Conservation (phyloP, 2,113 vertebrate species). For the Rhabdornis inornatus region DNA sequence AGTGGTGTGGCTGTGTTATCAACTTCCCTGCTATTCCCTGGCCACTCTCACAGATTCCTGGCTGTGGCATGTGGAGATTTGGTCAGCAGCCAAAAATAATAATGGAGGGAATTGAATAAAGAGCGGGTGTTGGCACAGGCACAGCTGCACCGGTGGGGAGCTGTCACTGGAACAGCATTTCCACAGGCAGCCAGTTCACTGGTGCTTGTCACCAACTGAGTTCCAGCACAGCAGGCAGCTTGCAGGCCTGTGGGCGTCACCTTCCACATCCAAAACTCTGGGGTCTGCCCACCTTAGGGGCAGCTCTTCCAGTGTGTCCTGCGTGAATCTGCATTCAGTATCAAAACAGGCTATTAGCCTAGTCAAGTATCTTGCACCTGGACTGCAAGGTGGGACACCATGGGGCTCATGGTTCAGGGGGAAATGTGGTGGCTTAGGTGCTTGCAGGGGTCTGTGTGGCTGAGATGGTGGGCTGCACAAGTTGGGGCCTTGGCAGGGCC, state of each 20-base stretch:
- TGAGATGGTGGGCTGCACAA: neutral
- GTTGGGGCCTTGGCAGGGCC: neutral
- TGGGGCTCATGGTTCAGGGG: neutral
- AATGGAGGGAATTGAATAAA: neutral
- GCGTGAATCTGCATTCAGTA: accelerated
- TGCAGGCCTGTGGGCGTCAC: neutral
- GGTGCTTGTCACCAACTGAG: neutral
- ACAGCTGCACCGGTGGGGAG: accelerated
- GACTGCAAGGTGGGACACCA: neutral
- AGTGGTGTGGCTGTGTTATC: accelerated
- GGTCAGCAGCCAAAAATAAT: neutral
- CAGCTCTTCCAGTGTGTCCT: accelerated
- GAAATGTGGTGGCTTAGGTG: neutral
- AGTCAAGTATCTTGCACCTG: neutral
- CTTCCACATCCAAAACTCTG: neutral
- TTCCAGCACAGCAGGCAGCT: neutral
- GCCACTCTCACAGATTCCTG: accelerated
- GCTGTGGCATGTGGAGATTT: neutral
- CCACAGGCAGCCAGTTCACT: neutral
- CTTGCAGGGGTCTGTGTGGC: neutral
- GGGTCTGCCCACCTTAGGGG: accelerated
- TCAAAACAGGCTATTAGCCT: neutral
- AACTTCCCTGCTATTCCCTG: neutral
- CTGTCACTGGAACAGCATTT: neutral
- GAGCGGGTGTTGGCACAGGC: neutral